Evolutionary conservation across 2,888 invertebrate species (phyloP).

Genomic region (Adineta ricciae): DNA sequence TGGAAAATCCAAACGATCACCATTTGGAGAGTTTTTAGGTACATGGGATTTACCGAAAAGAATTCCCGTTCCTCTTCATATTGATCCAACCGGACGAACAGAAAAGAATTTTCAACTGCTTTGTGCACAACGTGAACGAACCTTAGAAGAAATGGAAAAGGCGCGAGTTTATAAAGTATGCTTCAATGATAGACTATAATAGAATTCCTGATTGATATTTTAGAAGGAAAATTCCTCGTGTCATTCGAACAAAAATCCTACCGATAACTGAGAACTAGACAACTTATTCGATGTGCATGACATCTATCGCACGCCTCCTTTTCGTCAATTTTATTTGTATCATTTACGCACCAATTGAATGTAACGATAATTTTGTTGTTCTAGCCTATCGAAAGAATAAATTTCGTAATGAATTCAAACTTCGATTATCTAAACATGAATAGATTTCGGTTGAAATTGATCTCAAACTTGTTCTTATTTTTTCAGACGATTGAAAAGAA

Average conservation of each 20-base stretch:
- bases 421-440: too few relatives aligned
- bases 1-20: constrained; percentile 41
- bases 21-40: constrained; percentile 48
- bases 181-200: background rate
- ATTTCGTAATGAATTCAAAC: too few relatives aligned
- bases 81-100: background rate
- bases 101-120: background rate
- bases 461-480: too few relatives aligned
- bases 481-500: background rate
- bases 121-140: background rate
- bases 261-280: too few relatives aligned
- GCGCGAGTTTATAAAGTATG: background rate
- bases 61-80: constrained; percentile 41
- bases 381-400: too few relatives aligned
- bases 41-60: constrained; percentile 47
- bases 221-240: background rate
- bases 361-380: too few relatives aligned
- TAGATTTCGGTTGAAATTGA: too few relatives aligned
- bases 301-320: too few relatives aligned
- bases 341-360: too few relatives aligned
- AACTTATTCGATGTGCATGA: too few relatives aligned
- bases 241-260: too few relatives aligned
- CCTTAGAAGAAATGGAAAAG: background rate
- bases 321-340: too few relatives aligned
- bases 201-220: background rate